Evolutionary conservation across 2,797 vertebrate species (phyloP), one percentile per base, ranked within the genome.

Genomic region (Cheirogaleus major): DNA sequence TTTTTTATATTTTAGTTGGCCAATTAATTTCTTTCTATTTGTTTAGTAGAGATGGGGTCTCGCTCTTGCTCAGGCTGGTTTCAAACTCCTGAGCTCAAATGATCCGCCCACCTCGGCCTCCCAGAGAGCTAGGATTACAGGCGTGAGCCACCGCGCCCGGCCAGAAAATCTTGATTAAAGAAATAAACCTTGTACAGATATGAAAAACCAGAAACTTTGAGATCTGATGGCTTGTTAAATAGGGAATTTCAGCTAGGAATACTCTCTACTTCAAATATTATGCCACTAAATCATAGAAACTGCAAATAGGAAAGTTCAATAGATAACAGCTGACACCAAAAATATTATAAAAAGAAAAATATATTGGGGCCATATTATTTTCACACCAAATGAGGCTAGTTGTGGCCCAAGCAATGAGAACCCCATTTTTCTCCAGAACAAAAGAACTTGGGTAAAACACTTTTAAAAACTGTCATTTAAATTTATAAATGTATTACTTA

Each of bases 111-210:
- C n/a, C n/a, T n/a, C n/a, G n/a, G n/a, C n/a, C n/a, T n/a, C n/a
- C n/a, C n/a, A n/a, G n/a, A n/a, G n/a, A n/a, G n/a, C n/a, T n/a
- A n/a, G n/a, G n/a, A n/a, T n/a, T n/a, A n/a, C n/a, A n/a, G n/a
- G n/a, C n/a, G n/a, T n/a, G n/a, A n/a, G n/a, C n/a, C n/a, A n/a
- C n/a, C n/a, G n/a, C n/a, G n/a, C n/a, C n/a, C n/a, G n/a, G n/a
- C n/a, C n/a, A 18, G 38, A 94, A 90, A 83, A 61, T 69, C 3
- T 87, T 72, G 57, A 88, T 61, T 75, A 79, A 83, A 72, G 23
- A 95, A 92, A 91, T 63, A 84, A 95, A 80, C 27, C 32, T 83
- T 84, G 84, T 3, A 30, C 70, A 82, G 30, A 67, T 52, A 87
- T 12, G 41, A 90, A 13, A 92, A 35, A 94, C 9, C 15, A 83